Conservation (phyloP, 2,113 vertebrate species). For the Paratilapia polleni region DNA sequence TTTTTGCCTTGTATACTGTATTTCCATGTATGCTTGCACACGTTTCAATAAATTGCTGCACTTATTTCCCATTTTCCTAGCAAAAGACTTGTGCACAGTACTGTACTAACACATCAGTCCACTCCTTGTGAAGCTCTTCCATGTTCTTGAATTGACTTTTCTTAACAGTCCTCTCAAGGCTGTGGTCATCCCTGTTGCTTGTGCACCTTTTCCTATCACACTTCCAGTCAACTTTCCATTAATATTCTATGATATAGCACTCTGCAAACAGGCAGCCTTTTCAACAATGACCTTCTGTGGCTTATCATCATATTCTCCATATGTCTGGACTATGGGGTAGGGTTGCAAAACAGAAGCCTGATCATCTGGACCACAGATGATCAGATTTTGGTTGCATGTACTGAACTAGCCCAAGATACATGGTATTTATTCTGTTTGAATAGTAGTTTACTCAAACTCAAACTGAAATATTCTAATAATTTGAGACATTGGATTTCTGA, state of each 20-base stretch:
- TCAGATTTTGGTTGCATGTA: not conserved
- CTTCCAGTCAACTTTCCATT: not conserved
- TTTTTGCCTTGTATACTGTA: not conserved
- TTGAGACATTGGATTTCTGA: not conserved
- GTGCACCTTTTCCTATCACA: not conserved
- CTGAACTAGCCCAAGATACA: not conserved
- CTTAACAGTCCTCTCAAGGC: not conserved
- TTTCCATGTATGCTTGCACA: not conserved
- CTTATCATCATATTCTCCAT: too few relatives aligned
- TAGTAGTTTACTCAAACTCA: not conserved
- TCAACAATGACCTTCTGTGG: not conserved
- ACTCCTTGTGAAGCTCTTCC: not conserved
- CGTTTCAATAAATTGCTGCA: not conserved
- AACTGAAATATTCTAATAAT: not conserved
- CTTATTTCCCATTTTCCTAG: not conserved
- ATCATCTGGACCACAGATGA: not conserved
- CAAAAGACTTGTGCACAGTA: not conserved
- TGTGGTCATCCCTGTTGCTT: not conserved
- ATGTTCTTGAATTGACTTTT: not conserved
- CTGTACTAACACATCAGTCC: not conserved
- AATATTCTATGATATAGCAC: not conserved
- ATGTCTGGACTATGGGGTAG: too few relatives aligned
- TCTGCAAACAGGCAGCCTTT: not conserved
- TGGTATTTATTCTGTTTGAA: not conserved
- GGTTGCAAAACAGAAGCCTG: too few relatives aligned